phyloP scores from a whole-genome alignment of 2,888 invertebrate genomes.

The Platycheirus albimanus region DNA sequence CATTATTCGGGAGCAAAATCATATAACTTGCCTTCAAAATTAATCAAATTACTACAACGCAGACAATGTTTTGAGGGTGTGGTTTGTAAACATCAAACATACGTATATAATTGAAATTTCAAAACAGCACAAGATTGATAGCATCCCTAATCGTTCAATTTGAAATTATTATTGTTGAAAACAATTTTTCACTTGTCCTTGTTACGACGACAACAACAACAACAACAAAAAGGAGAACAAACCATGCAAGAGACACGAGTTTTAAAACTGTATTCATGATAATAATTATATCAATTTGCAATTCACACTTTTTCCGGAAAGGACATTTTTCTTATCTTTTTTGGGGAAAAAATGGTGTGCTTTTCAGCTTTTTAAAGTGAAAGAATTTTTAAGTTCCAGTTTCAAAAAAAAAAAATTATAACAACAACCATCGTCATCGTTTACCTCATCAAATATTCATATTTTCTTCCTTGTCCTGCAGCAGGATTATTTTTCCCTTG shows the following conservation, averaged over 20 bases:
- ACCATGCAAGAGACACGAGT: neutral
- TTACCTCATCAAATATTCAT: constrained; percentile 41
- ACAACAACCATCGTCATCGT: constrained; percentile 6
- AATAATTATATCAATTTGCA: constrained; percentile 41
- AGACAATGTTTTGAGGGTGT: too few relatives aligned
- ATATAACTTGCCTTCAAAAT: constrained; percentile 1
- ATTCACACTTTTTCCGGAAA: neutral
- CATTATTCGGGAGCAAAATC: neutral
- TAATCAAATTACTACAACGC: neutral
- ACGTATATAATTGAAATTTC: neutral
- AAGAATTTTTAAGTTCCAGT: neutral
- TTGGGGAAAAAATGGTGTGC: too few relatives aligned
- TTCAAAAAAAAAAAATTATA: neutral
- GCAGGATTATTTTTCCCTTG: constrained; percentile 15
- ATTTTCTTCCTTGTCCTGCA: constrained; percentile 18
- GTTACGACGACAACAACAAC: neutral
- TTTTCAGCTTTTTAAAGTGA: neutral
- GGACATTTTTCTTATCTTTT: neutral
- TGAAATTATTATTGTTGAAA: constrained; percentile 24
- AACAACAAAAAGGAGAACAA: too few relatives aligned
- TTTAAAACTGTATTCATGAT: constrained; percentile 19
- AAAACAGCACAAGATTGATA: constrained; percentile 22
- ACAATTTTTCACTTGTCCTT: constrained; percentile 11
- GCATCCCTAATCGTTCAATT: constrained; percentile 32
- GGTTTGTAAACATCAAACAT: neutral